phyloP scores from a whole-genome alignment of 2,888 invertebrate genomes.

The Trachelus iudaicus region DNA sequence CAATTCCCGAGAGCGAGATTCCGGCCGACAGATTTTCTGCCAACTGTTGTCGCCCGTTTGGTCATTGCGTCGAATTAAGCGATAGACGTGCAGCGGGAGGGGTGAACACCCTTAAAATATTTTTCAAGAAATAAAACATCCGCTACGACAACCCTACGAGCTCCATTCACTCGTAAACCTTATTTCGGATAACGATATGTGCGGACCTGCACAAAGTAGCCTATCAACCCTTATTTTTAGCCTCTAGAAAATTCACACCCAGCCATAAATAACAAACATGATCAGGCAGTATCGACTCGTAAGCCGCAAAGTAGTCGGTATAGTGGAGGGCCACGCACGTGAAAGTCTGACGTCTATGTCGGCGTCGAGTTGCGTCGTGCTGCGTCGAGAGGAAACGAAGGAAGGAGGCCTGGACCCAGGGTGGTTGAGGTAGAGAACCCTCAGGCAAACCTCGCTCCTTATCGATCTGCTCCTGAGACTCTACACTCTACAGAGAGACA shows the following conservation, averaged over 20 bases:
- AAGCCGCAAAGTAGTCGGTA: slow-evolving; percentile 22
- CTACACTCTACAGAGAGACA: slow-evolving; percentile 39
- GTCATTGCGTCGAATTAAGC: slow-evolving; percentile 54
- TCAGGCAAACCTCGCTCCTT: slow-evolving; percentile 61
- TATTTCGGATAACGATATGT: neutral
- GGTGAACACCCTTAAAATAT: neutral
- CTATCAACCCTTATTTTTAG: neutral
- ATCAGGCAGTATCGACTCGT: neutral
- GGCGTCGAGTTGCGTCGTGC: slow-evolving; percentile 31
- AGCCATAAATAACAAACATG: neutral
- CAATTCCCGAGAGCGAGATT: slow-evolving; percentile 59
- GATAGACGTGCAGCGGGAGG: neutral
- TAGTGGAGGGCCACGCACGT: slow-evolving; percentile 9
- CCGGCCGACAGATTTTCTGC: slow-evolving; percentile 62
- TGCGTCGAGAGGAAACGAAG: slow-evolving; percentile 45
- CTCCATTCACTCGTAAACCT: neutral
- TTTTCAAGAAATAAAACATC: neutral
- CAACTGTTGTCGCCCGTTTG: slow-evolving; percentile 55
- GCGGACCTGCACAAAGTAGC: neutral
- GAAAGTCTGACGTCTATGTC: slow-evolving; percentile 32
- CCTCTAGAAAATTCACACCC: neutral
- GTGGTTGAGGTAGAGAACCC: slow-evolving; percentile 57
- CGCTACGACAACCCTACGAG: neutral
- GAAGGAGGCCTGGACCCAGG: slow-evolving; percentile 36
- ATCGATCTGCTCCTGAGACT: slow-evolving; percentile 63